Evolutionary conservation across 2,113 vertebrate genomes (phyloP), one percentile per base, ranked within the genome.

Genomic region (Alligator sinensis): DNA sequence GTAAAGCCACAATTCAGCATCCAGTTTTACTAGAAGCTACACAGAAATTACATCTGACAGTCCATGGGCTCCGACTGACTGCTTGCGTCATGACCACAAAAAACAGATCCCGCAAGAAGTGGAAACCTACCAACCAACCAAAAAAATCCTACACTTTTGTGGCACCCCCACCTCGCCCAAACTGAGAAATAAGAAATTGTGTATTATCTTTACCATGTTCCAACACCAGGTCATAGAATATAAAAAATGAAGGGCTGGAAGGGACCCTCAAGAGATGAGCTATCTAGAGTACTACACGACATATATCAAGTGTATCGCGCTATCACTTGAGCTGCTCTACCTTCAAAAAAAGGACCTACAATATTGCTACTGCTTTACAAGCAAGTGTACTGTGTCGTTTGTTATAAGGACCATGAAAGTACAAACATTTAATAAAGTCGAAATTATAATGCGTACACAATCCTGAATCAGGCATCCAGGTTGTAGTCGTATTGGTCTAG

Each of bases 181-280:
- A 19, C 77, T 54, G 74, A 89, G 55, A 75, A 95, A 83, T 22
- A 84, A 87, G 60, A 89, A 82, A 16, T 75, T 89, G 81, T 10
- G 27, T 34, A 62, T 80, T 2, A 72, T 94, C 91, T 93, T 77
- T 85, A 89, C 79, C 61, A 86, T 82, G 92, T 70, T 27, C 88
- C 54, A 90, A 86, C 70, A 74, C 12, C 66, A 80, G 76, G 89
- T 88, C 30, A 81, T 61, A 91, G 80, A 91, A 90, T 4, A 77
- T 72, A 79, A 94, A 89, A 88, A 86, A 93, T 8, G 5, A 61
- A 88, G 88, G 55, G 61, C 72, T 96, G 86, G 79, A 92, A 92
- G 83, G 93, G 93, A 91, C 93, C 93, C 87, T 88, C 87, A 96
- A 75, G 93, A 93, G 7, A 47, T 47, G 47, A 47, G 47, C 47